phyloP scores from a whole-genome alignment of 2,113 vertebrate genomes.

The Riparia riparia region DNA sequence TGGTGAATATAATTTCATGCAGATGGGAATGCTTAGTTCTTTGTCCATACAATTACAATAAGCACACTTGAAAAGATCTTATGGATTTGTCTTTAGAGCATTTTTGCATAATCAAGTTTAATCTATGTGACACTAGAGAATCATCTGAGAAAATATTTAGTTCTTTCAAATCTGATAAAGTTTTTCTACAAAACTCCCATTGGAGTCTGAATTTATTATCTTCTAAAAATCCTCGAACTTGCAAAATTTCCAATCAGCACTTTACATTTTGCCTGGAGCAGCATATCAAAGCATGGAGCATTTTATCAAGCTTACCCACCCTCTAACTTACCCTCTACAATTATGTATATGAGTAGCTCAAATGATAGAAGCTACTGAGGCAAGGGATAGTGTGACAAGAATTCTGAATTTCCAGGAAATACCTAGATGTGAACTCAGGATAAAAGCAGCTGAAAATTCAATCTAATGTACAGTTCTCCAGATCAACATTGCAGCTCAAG shows the following conservation, averaged over 20 bases:
- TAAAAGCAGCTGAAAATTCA: background rate
- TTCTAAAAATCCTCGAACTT: slow-evolving; percentile 58
- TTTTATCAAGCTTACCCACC: slow-evolving; percentile 40
- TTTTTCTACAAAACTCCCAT: background rate
- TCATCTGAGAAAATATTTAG: slow-evolving; percentile 45
- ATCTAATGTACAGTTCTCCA: background rate
- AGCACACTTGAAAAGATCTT: background rate
- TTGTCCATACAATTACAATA: background rate
- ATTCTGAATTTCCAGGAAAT: slow-evolving; percentile 20
- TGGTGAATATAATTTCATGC: background rate
- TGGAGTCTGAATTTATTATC: slow-evolving; percentile 51
- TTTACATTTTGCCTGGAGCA: slow-evolving; percentile 57
- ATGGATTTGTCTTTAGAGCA: background rate
- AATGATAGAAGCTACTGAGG: slow-evolving; percentile 3
- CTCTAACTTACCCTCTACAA: slow-evolving; percentile 15
- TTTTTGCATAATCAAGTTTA: slow-evolving; percentile 26
- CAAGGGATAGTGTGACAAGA: background rate
- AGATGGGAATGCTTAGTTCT: background rate
- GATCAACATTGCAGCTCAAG: background rate
- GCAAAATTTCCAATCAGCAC: slow-evolving; percentile 9
- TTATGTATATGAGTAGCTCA: background rate
- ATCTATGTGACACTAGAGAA: background rate
- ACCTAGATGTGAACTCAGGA: background rate
- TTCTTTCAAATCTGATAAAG: slow-evolving; percentile 46
- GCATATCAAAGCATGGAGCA: slow-evolving; percentile 28